Evolutionary conservation across 1,140 invertebrate species (phyloP).

Genomic region (Zaprionus camerounensis): DNA sequence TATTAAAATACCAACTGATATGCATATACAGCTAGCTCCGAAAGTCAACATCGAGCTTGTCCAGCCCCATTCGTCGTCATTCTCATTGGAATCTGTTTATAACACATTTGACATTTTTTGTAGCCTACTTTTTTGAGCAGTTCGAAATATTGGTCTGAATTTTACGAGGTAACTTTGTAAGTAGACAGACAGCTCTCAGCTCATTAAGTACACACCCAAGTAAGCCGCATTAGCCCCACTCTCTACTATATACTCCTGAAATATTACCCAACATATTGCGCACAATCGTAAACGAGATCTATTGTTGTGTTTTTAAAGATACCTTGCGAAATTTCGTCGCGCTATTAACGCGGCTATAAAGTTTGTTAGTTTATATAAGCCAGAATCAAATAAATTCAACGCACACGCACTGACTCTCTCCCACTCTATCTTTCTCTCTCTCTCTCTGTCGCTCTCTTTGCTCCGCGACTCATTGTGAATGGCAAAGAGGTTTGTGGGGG

Average conservation of each 20-base stretch:
- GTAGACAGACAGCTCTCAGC: background rate
- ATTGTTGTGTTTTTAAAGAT: slow-evolving; percentile 11
- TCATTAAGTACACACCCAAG: background rate
- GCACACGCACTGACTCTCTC: background rate
- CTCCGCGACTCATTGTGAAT: slow-evolving; percentile 16
- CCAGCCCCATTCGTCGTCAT: slow-evolving; percentile 49
- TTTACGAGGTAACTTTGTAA: background rate
- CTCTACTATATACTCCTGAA: background rate
- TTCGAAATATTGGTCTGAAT: background rate
- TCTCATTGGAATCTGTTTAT: too few relatives aligned
- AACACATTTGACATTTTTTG: too few relatives aligned
- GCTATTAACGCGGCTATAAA: slow-evolving; percentile 34
- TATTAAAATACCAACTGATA: slow-evolving; percentile 87
- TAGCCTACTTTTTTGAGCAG: background rate
- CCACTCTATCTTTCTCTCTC: background rate
- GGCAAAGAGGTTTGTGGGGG: background rate
- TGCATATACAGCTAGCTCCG: slow-evolving; percentile 86
- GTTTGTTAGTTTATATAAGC: slow-evolving; percentile 35
- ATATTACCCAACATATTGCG: background rate
- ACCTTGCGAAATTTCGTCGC: slow-evolving; percentile 21
- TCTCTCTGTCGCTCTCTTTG: background rate
- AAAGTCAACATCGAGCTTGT: slow-evolving; percentile 51
- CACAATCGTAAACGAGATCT: slow-evolving; percentile 16
- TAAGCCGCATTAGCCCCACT: background rate
- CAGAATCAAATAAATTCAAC: slow-evolving; percentile 38